Percentiles rank a stretch among this genome's conserved stretches.
phyloP scores from a whole-genome alignment of 2,113 vertebrate species.

The Tricholaema leucomelas region DNA sequence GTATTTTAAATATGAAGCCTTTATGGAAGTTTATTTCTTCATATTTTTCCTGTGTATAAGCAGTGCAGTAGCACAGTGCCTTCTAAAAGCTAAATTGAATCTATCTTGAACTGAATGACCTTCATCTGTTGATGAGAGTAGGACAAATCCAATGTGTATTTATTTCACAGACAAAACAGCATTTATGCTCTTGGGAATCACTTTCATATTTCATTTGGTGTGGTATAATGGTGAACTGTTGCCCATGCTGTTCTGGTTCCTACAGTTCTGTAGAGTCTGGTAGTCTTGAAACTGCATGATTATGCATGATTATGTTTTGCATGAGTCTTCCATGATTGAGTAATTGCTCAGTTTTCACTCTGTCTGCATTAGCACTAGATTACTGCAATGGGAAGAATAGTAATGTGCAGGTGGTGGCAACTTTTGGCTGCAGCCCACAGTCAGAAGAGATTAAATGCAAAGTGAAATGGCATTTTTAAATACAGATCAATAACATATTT shows the following conservation, averaged over 20 bases:
- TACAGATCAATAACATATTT: background rate
- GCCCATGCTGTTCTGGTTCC: background rate
- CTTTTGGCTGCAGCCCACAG: background rate
- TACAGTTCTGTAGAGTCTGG: background rate
- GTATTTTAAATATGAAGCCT: background rate
- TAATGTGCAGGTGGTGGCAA: background rate
- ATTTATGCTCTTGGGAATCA: background rate
- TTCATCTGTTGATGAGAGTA: background rate
- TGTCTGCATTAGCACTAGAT: background rate
- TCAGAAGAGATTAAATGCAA: background rate
- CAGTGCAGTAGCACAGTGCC: background rate
- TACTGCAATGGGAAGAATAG: background rate
- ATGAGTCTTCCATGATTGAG: background rate
- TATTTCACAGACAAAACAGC: background rate
- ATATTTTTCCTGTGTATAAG: background rate
- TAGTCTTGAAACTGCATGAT: background rate
- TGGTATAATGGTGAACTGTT: background rate
- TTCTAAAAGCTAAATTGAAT: background rate
- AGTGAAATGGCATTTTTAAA: background rate
- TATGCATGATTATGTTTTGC: background rate
- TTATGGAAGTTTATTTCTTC: background rate
- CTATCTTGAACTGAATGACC: background rate
- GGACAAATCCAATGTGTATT: background rate
- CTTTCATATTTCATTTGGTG: background rate
- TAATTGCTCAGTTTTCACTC: background rate